phyloP scores from a whole-genome alignment of 2,113 vertebrate genomes.

The Neomonachus schauinslandi region DNA sequence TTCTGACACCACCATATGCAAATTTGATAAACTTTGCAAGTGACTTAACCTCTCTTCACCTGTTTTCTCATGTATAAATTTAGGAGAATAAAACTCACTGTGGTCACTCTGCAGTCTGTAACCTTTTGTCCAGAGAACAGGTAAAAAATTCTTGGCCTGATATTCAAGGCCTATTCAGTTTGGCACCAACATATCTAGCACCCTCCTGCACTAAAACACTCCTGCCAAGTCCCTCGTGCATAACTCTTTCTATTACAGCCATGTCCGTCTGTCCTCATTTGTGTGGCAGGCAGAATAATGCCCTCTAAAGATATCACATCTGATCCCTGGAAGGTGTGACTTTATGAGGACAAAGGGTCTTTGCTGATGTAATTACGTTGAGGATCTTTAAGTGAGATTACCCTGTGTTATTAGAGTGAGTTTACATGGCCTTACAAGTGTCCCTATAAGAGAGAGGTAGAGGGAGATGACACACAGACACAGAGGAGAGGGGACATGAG shows the following conservation, averaged over 20 bases:
- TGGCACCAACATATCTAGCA: background rate
- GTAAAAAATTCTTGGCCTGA: background rate
- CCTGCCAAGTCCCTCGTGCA: background rate
- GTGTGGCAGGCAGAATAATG: no score
- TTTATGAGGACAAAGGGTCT: background rate
- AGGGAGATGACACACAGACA: background rate
- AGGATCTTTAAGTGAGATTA: background rate
- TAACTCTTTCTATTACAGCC: no score
- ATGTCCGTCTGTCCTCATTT: background rate
- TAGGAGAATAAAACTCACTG: background rate
- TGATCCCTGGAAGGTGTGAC: background rate
- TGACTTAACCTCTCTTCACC: background rate
- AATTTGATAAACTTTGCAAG: background rate
- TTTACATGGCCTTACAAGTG: background rate
- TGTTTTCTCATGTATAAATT: background rate
- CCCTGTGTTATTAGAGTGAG: background rate
- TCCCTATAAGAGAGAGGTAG: background rate
- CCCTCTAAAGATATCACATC: background rate
- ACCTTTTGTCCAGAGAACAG: background rate
- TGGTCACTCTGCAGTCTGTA: background rate
- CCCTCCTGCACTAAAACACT: background rate
- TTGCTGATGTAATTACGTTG: background rate
- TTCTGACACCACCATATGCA: background rate
- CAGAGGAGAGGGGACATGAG: background rate
- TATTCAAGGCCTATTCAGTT: background rate